Base-by-base conservation (phyloP, 2,888 invertebrate species). In the Norana najaformis region DNA sequence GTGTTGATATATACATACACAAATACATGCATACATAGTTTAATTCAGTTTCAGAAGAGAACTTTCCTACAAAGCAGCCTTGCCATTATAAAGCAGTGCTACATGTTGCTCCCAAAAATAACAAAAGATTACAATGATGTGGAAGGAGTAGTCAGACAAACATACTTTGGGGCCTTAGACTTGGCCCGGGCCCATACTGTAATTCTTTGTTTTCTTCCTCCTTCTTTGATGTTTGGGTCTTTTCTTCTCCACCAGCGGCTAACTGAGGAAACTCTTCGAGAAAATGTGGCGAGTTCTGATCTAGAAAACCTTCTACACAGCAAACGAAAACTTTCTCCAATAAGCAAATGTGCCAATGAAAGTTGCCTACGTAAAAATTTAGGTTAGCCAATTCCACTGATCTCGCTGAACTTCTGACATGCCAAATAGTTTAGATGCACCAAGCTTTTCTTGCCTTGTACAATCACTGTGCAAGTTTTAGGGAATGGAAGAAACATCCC, bases 251-350 rank as follows among this genome's bases (percentile, higher is more conserved):
- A 88, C 94, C 94, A 93, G 94, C 93, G 91, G 94, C 94, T 94
- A 97, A 95, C 94, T 97, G 97, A 94, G 98, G 98, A 96, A 98
- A 98, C 96, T 98, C 98, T 96, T 98, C 97, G 96, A 98, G 98
- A 96, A 98, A 98, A 95, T 97, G 97, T 93, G 97, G 96, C 95
- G 97, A 97, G 95, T 97, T 97, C 93, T 97, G 97, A 91, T 97
- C 95, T 93, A 95, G 90, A 83, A 91, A 89, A 90, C 88, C 88
- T 85, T 85, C 85, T 85, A 14, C 4, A 85, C 36, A 85, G 85
- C 18, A 30, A 23, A 69, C 14, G 8, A 30, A 69, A 69, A n/a
- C 14, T n/a, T 69, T 30, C n/a, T n/a, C 69, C 13, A n/a, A 69
- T n/a, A n/a, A 69, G 69, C n/a, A n/a, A 1, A 69, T n/a, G 69